phyloP scores from a whole-genome alignment of 2,113 vertebrate genomes.

The Pollachius pollachius region DNA sequence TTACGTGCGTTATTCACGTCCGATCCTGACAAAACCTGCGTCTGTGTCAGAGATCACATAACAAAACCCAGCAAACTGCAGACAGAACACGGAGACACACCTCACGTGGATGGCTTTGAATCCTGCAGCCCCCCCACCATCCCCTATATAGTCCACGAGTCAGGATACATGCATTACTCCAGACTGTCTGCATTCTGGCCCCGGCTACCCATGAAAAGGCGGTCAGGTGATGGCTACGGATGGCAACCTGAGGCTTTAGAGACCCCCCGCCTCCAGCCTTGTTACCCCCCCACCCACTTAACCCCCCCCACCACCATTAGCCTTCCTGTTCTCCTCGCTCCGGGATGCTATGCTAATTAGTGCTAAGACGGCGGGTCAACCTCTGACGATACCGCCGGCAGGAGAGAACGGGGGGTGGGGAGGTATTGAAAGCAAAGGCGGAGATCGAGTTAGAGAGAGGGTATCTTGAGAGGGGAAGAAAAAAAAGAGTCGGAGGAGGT shows the following conservation, averaged over 20 bases:
- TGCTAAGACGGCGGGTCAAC: constrained; percentile 47
- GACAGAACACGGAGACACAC: constrained; percentile 20
- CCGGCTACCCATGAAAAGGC: constrained; percentile 45
- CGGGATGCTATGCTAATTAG: constrained; percentile 74
- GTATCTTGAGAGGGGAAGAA: constrained; percentile 24
- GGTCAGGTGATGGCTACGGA: constrained; percentile 55
- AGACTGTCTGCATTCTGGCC: constrained; percentile 27
- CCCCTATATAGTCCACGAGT: not conserved
- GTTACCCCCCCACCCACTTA: constrained; percentile 33
- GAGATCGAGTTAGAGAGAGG: not conserved
- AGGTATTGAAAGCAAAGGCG: not conserved
- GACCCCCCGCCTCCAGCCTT: constrained; percentile 37
- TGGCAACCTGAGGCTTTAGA: constrained; percentile 58
- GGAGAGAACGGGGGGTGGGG: constrained; percentile 39
- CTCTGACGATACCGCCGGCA: not conserved
- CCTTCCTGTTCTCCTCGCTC: constrained; percentile 64
- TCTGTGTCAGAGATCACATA: too few relatives aligned
- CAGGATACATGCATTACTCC: constrained; percentile 51
- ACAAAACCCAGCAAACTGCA: constrained; percentile 13
- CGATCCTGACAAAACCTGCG: too few relatives aligned
- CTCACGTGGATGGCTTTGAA: constrained; percentile 29
- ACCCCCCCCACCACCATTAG: constrained; percentile 53
- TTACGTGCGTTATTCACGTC: too few relatives aligned
- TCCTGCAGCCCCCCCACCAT: constrained; percentile 23
- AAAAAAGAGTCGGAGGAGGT: constrained; percentile 27